A percentile compares a stretch with the other conserved stretches of the same genome.
phyloP scores from a whole-genome alignment of 1,140 invertebrate genomes.

The Matsumurasca onukii region DNA sequence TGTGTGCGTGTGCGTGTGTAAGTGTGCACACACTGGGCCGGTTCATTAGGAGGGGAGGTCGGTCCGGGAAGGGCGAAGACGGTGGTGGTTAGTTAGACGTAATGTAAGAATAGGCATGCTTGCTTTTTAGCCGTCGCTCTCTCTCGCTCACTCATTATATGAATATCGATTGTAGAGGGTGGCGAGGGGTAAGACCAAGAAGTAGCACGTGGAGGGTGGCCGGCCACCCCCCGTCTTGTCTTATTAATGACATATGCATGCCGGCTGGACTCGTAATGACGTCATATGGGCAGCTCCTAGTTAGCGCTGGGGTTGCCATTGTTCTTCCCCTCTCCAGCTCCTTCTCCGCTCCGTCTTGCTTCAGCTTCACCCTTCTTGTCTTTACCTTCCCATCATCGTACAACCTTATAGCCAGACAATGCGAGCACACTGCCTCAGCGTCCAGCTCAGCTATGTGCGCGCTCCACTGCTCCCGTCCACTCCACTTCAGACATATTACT shows the following conservation, averaged over 20 bases:
- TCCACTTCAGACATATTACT: neutral
- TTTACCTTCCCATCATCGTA: slow-evolving; percentile 23
- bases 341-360: neutral
- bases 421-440: neutral
- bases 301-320: slow-evolving; percentile 13
- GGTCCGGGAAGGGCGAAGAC: slow-evolving; percentile 15
- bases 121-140: slow-evolving; percentile 31
- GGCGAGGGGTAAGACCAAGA: slow-evolving; percentile 26
- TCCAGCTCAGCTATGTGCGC: slow-evolving; percentile 6
- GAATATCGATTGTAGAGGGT: slow-evolving; percentile 34
- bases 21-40: slow-evolving; percentile 19
- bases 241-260: slow-evolving; percentile 37
- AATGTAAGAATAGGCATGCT: slow-evolving; percentile 32
- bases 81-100: slow-evolving; percentile 32
- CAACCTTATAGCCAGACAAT: slow-evolving; percentile 23
- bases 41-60: slow-evolving; percentile 29
- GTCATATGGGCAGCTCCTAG: slow-evolving; percentile 25
- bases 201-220: slow-evolving; percentile 33
- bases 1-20: slow-evolving; percentile 14
- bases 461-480: no score
- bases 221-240: slow-evolving; percentile 31
- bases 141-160: slow-evolving; percentile 36
- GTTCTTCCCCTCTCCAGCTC: neutral
- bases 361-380: slow-evolving; percentile 13
- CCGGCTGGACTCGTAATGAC: slow-evolving; percentile 29